Conservation (phyloP, 2,113 vertebrate species). For the Cacatua alba region DNA sequence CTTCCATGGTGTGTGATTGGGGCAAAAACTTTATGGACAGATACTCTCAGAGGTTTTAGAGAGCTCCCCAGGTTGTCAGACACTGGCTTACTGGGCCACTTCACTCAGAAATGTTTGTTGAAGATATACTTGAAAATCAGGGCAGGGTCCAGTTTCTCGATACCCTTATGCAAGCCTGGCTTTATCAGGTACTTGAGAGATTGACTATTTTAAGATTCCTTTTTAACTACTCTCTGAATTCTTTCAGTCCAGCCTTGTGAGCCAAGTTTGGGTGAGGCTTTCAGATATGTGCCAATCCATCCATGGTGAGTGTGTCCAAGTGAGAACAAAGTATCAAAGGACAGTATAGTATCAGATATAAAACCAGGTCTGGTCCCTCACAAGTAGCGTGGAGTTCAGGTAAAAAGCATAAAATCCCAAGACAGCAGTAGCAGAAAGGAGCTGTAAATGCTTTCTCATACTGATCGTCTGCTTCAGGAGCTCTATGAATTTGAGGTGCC, state of each 20-base stretch:
- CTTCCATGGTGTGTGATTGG: neutral
- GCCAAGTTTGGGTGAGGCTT: neutral
- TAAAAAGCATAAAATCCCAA: neutral
- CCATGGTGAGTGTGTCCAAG: neutral
- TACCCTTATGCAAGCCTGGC: fast-evolving
- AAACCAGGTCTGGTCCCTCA: neutral
- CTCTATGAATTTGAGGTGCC: neutral
- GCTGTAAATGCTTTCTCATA: neutral
- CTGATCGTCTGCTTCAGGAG: neutral
- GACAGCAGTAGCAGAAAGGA: neutral
- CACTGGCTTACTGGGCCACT: neutral
- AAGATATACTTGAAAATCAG: neutral
- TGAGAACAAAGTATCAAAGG: neutral
- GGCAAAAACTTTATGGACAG: neutral
- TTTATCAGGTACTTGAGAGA: neutral
- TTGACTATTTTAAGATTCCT: neutral
- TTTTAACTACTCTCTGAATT: neutral
- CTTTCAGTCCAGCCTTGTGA: neutral
- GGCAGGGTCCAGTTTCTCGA: neutral
- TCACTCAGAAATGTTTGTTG: neutral
- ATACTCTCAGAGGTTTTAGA: neutral
- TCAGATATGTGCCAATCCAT: neutral
- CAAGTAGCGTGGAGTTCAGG: neutral
- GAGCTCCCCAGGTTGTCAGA: neutral
- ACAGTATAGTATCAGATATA: neutral